Conservation (phyloP, 2,113 vertebrate species). For the Phasianus colchicus region DNA sequence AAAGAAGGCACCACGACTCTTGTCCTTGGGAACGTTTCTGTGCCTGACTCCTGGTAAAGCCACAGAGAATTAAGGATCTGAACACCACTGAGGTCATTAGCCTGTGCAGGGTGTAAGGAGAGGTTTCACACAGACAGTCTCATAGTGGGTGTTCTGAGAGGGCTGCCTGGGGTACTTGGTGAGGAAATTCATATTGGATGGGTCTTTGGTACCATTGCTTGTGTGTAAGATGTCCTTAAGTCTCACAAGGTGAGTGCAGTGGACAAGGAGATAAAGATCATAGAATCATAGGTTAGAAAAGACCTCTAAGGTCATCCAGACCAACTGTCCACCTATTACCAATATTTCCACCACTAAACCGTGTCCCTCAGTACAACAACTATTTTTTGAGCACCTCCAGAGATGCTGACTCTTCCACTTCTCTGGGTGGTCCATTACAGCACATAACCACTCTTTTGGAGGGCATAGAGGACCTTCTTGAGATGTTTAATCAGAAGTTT, state of each 20-base stretch:
- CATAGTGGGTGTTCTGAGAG: not conserved
- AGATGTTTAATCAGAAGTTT: not conserved
- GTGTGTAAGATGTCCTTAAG: not conserved
- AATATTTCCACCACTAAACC: too few relatives aligned
- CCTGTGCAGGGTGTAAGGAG: rapidly evolving
- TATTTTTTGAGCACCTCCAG: too few relatives aligned
- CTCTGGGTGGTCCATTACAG: too few relatives aligned
- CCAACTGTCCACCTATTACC: too few relatives aligned
- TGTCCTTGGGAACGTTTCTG: not conserved
- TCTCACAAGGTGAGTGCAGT: not conserved
- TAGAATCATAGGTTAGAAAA: too few relatives aligned
- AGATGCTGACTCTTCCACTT: too few relatives aligned
- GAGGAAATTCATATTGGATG: not conserved
- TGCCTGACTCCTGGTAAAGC: not conserved
- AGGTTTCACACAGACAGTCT: too few relatives aligned
- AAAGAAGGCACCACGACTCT: not conserved
- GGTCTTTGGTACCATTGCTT: not conserved
- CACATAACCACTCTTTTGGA: too few relatives aligned
- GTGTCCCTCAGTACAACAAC: too few relatives aligned
- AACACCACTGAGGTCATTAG: not conserved
- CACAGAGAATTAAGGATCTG: not conserved
- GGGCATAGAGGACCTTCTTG: not conserved
- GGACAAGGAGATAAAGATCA: not conserved
- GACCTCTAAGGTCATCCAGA: too few relatives aligned
- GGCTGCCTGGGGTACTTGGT: not conserved